Base-by-base conservation (phyloP, 2,888 invertebrate genomes). In the Luperina nickerlii region DNA sequence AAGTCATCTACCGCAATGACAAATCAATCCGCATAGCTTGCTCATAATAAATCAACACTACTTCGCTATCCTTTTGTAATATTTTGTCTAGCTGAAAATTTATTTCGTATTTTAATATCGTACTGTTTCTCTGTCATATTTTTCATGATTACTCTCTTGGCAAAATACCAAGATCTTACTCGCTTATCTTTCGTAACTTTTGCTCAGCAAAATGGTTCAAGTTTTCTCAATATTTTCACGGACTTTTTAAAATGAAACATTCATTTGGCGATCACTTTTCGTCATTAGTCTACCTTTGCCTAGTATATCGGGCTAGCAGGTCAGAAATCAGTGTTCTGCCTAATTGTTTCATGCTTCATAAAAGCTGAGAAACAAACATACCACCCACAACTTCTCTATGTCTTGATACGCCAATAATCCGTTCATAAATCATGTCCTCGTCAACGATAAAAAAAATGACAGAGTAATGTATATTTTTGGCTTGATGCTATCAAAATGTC, bases 91-190 rank as follows among this genome's bases (percentile, higher is more conserved):
- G 90, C 90, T 90, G 88, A 88, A 93, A 94, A 94, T 92, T 91
- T 94, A 94, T 94, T 94, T 93, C 91, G 86, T 93, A 93, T 94
- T 95, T 95, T 95, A 95, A 94, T 95, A 95, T 94, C 93, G 91
- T 90, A 90, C 94, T 92, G 91, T 94, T 92, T 94, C 93, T 90
- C 90, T 92, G 94, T 95, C 94, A 94, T 95, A 95, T 95, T 95
- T 95, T 95, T 95, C 95, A 94, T 95, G 95, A 96, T 95, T 95
- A 95, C 93, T 94, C 93, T 94, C 92, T 94, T 96, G 96, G 96
- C 96, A 95, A 94, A 94, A 93, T 92, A 94, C 95, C 96, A 96
- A 95, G 93, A 94, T 94, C 94, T 93, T 90, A 92, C 89, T 92
- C 94, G 94, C 94, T 95, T 96, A 96, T 95, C 95, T 95, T 94